Evolutionary conservation across 37 sponge, comb jelly and placozoan species (phyloP).

Genomic region (Chondrosia reniformis): DNA sequence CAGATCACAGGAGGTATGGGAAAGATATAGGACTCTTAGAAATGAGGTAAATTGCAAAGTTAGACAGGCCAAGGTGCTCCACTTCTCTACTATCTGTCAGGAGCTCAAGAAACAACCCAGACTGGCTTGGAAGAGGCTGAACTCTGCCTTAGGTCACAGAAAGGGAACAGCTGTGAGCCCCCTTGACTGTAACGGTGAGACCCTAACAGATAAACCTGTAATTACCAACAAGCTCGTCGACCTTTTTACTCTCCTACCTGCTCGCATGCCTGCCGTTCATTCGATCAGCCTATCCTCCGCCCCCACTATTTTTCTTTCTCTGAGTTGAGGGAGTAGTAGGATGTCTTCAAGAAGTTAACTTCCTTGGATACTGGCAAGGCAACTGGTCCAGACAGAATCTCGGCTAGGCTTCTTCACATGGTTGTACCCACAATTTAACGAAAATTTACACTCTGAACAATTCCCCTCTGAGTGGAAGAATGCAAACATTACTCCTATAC

Average conservation of each 20-base stretch:
- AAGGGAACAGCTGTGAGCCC: not conserved
- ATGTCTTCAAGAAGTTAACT: not conserved
- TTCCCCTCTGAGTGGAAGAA: not conserved
- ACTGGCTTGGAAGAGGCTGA: not conserved
- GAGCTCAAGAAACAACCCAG: not conserved
- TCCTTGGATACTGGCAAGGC: not conserved
- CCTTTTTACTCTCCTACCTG: not conserved
- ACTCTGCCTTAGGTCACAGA: not conserved
- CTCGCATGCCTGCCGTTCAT: not conserved
- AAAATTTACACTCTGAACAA: not conserved
- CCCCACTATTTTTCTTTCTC: not conserved
- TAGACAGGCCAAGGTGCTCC: not conserved
- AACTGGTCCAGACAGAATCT: not conserved
- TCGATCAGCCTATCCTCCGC: not conserved
- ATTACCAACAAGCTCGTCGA: not conserved
- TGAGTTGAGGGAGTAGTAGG: not conserved
- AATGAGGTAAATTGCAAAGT: not conserved
- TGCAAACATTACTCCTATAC: not conserved
- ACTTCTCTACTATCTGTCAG: not conserved
- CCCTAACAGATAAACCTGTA: not conserved
- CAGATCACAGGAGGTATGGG: not conserved
- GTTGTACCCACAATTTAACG: no score
- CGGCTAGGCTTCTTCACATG: not conserved
- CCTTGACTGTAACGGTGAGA: not conserved
- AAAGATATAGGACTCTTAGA: not conserved